These are phyloP conservation scores for Aselliscus stoliczkanus DNA, from an alignment of 2,797 vertebrate species.

Conservation along the genomic window DNA sequence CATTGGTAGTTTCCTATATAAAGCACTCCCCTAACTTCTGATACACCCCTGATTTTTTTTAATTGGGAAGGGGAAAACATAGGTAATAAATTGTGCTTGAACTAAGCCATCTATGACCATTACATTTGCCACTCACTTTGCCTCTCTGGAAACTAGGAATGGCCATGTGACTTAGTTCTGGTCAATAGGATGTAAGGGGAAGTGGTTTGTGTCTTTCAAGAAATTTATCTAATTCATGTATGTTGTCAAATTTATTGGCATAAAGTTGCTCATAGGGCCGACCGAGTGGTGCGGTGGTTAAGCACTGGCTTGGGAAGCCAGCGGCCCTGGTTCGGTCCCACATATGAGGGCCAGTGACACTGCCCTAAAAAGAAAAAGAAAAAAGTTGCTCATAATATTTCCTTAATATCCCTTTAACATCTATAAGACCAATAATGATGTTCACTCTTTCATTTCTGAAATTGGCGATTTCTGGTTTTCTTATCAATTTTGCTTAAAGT, in stretches of 20 bases:
- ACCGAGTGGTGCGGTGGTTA: too few relatives aligned
- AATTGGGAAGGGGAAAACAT: not conserved
- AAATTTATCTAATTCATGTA: not conserved
- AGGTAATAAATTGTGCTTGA: not conserved
- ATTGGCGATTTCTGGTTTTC: not conserved
- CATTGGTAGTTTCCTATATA: not conserved
- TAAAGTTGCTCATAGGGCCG: not conserved
- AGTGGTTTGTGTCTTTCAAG: not conserved
- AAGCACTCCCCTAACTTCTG: not conserved
- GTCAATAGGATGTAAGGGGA: not conserved
- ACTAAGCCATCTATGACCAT: not conserved
- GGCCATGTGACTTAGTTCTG: not conserved
- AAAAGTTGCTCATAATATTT: slow-evolving; percentile 4
- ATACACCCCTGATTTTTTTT: not conserved
- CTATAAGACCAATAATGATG: not conserved
- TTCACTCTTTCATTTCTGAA: not conserved
- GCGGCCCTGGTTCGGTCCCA: too few relatives aligned
- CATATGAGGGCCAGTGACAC: too few relatives aligned
- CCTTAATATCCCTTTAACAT: not conserved
- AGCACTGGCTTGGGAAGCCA: too few relatives aligned
- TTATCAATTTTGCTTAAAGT: not conserved
- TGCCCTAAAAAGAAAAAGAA: too few relatives aligned
- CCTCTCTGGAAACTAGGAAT: not conserved
- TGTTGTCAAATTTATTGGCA: not conserved
- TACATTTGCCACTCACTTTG: not conserved